Evolutionary conservation across 1,140 invertebrate species (phyloP), one percentile per base, ranked within the genome.

Genomic region (Globodera rostochiensis): DNA sequence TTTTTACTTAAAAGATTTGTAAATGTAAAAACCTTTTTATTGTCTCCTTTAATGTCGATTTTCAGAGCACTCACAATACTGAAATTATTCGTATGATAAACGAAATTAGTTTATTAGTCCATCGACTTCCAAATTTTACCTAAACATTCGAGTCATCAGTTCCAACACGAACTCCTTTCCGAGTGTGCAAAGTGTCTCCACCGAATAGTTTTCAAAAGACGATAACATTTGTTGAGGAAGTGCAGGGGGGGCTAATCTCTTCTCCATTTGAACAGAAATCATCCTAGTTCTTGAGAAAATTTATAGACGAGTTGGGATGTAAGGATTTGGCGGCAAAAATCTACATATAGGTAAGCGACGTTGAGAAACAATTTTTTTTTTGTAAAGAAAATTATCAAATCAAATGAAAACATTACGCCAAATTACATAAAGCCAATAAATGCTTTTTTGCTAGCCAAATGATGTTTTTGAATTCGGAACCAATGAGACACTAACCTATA

Each of bases 141-240:
- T 76, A 76, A 76, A 46, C 77, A 78, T 78, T 36, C 77, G 66
- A 13, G 77, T 78, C 77, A 78, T 64, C 36, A 78, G 70, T 47
- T 78, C 77, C 25, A 78, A 66, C 45, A 78, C 64, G 50, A 78
- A 69, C 66, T 78, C 77, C 70, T 78, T 78, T 13, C 77, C 77
- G 13, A 78, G 46, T 7, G 77, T 78, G 21, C 77, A 78, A 69
- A 78, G 77, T 53, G 45, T 78, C 70, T 78, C 77, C 66, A 78
- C 70, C 13, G 77, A 78, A 69, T 70, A 64, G n/a, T 50, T 19
- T 0, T 70, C 77, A 47, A 69, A 78, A 45, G 25, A 15, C n/a
- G 36, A 64, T 19, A 78, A 19, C 77, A 78, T 78, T 70, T 70
- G 60, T 19, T n/a, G 36, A 64, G 77, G 77, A 53, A 78, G 70